phyloP scores from a whole-genome alignment of 2,113 vertebrate genomes.

The Rhinopithecus roxellana region DNA sequence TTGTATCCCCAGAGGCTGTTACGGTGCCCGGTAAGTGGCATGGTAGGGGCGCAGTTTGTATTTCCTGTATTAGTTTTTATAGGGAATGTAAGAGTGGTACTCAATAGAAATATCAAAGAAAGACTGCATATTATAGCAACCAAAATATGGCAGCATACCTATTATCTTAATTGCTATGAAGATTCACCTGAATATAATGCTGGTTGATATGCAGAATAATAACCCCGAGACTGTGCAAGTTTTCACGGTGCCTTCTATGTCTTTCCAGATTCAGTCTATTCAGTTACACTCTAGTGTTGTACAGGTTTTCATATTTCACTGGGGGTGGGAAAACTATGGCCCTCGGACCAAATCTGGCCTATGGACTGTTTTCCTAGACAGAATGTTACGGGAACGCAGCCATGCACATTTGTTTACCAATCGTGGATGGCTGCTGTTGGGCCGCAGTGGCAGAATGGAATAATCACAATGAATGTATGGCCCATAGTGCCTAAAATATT shows the following conservation, averaged over 20 bases:
- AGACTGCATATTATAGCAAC: neutral
- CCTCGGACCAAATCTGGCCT: neutral
- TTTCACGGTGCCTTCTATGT: neutral
- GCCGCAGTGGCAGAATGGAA: neutral
- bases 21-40: neutral
- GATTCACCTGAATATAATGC: neutral
- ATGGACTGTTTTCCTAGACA: neutral
- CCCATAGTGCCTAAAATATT: neutral
- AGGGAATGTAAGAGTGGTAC: neutral
- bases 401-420: neutral
- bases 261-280: neutral
- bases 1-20: neutral
- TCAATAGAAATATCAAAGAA: neutral
- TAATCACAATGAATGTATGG: neutral
- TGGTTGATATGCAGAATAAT: fast-evolving
- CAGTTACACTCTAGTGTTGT: neutral
- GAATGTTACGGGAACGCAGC: neutral
- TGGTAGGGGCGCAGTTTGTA: neutral
- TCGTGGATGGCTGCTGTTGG: neutral
- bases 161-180: neutral
- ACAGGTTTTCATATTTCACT: neutral
- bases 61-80: neutral
- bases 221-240: neutral
- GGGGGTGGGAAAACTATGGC: neutral
- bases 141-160: neutral